Conservation (phyloP, 1,140 invertebrate species). For the Teleopsis dalmanni region DNA sequence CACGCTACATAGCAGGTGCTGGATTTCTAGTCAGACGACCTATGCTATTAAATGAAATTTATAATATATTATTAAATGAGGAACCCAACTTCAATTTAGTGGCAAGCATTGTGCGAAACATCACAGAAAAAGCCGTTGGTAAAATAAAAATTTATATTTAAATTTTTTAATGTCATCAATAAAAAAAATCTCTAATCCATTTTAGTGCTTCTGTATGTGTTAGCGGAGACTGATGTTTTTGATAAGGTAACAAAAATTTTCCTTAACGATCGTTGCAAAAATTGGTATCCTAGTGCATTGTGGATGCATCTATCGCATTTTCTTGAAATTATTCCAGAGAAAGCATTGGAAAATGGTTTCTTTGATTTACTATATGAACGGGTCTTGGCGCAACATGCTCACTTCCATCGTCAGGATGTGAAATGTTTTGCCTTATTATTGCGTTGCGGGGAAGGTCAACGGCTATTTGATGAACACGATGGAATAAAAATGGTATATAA, state of each 20-base stretch:
- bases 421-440: slow-evolving; percentile 33
- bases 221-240: slow-evolving; percentile 19
- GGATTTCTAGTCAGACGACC: neutral
- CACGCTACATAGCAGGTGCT: no score
- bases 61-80: neutral
- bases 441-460: slow-evolving; percentile 28
- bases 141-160: neutral
- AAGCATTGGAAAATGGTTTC: slow-evolving; percentile 24
- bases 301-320: slow-evolving; percentile 32
- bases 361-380: slow-evolving; percentile 28
- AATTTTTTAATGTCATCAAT: neutral
- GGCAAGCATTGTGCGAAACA: slow-evolving; percentile 18
- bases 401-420: slow-evolving; percentile 21
- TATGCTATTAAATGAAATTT: neutral
- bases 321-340: slow-evolving; percentile 23
- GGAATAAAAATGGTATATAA: slow-evolving; percentile 24
- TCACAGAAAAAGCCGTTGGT: slow-evolving; percentile 29
- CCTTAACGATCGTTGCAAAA: slow-evolving; percentile 20
- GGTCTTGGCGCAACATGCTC: slow-evolving; percentile 15
- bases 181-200: neutral
- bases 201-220: slow-evolving; percentile 20
- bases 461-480: slow-evolving; percentile 24
- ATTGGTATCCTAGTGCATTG: slow-evolving; percentile 18
- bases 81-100: neutral
- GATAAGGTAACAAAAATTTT: slow-evolving; percentile 19